Conservation (phyloP, 2,888 invertebrate species). For the Melitaea athalia region DNA sequence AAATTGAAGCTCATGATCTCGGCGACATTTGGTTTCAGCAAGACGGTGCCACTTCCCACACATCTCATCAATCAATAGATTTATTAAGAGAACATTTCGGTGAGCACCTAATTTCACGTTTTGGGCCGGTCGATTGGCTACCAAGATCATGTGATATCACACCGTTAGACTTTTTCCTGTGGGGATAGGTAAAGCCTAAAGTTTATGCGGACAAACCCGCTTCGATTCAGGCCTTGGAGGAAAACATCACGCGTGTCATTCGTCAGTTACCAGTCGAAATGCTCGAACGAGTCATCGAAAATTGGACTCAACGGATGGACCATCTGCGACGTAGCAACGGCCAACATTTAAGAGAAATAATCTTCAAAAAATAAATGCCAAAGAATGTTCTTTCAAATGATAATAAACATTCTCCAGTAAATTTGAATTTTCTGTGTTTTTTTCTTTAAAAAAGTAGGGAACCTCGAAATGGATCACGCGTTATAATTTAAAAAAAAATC, state of each 20-base stretch:
- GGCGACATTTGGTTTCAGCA: slow-evolving; percentile 25
- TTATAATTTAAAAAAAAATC: too few relatives aligned
- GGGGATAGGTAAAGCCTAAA: slow-evolving; percentile 37
- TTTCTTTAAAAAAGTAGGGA: too few relatives aligned
- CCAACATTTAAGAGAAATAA: too few relatives aligned
- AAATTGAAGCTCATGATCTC: background rate
- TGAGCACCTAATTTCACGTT: slow-evolving; percentile 30
- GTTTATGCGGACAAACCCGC: slow-evolving; percentile 44
- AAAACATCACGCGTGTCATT: slow-evolving; percentile 47
- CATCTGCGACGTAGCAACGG: too few relatives aligned
- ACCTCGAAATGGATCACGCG: too few relatives aligned
- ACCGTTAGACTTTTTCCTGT: slow-evolving; percentile 35
- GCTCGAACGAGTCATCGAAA: background rate
- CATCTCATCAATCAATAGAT: slow-evolving; percentile 10
- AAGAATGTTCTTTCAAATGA: too few relatives aligned
- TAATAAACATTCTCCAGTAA: too few relatives aligned
- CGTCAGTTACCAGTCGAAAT: background rate
- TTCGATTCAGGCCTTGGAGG: slow-evolving; percentile 43
- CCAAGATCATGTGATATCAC: slow-evolving; percentile 40
- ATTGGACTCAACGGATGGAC: background rate
- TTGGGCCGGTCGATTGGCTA: background rate
- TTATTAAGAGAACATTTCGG: slow-evolving; percentile 22
- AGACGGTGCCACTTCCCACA: slow-evolving; percentile 35
- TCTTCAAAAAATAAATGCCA: too few relatives aligned
- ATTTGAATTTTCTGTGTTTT: too few relatives aligned